Evolutionary conservation across 2,113 vertebrate species (phyloP).

Genomic region (Murina feae): DNA sequence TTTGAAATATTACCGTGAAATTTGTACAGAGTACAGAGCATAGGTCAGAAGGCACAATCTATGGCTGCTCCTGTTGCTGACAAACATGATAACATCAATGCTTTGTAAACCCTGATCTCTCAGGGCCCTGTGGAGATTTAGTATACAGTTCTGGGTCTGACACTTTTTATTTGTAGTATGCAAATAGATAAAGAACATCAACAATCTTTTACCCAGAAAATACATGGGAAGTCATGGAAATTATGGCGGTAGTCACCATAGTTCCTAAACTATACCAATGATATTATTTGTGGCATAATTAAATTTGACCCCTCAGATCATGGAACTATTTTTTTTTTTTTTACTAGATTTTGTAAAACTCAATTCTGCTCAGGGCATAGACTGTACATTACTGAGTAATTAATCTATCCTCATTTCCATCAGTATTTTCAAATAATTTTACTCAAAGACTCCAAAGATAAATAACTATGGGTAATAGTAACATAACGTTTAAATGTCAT

Average conservation of each 20-base stretch:
- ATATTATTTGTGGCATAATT: slow-evolving; percentile 11
- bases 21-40: background rate
- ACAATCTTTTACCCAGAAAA: background rate
- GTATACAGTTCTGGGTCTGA: background rate
- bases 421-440: slow-evolving; percentile 29
- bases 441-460: background rate
- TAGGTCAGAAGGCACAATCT: background rate
- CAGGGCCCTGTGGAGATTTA: background rate
- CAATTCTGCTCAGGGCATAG: background rate
- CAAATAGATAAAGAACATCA: background rate
- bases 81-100: slow-evolving; percentile 8
- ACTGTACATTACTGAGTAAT: background rate
- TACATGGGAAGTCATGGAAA: background rate
- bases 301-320: background rate
- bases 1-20: slow-evolving; percentile 44
- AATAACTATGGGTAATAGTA: background rate
- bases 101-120: background rate
- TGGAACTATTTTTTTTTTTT: background rate
- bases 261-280: background rate
- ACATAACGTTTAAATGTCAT: background rate
- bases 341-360: slow-evolving; percentile 24
- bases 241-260: background rate
- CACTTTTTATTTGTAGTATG: background rate
- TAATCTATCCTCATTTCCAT: background rate
- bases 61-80: background rate